Percentiles rank a stretch among this genome's conserved stretches.
These are phyloP conservation scores for Quadroppia sp. DNA, from an alignment of 2,888 invertebrate genomes.

Conservation along the genomic window DNA sequence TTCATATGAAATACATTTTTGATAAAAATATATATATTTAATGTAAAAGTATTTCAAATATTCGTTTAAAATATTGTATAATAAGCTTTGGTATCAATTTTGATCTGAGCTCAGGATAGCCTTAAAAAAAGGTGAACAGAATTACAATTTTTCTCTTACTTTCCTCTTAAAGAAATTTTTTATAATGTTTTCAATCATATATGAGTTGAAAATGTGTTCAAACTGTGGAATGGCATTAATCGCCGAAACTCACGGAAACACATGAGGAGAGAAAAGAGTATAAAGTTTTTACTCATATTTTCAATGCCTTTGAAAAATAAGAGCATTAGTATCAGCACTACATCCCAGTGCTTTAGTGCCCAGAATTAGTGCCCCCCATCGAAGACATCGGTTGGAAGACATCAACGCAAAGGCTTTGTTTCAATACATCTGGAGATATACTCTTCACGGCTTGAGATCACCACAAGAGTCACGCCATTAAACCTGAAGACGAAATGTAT, in stretches of 20 bases:
- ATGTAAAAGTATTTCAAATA: not conserved
- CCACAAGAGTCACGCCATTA: constrained; percentile 32
- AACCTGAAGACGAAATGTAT: constrained; percentile 1
- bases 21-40: not conserved
- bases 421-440: not conserved
- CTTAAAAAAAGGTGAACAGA: constrained; percentile 1
- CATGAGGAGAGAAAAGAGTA: not conserved
- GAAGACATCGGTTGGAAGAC: constrained; percentile 1
- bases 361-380: not conserved
- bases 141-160: constrained; percentile 19
- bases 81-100: constrained; percentile 24
- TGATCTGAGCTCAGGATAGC: not conserved
- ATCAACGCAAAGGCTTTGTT: not conserved
- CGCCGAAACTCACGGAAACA: constrained; percentile 6
- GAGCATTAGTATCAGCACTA: not conserved
- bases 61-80: constrained; percentile 13
- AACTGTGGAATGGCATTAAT: constrained; percentile 6
- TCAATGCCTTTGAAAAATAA: not conserved
- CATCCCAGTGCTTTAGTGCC: not conserved
- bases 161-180: not conserved
- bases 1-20: not conserved
- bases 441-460: constrained; percentile 23
- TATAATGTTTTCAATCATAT: constrained; percentile 13
- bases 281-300: constrained; percentile 24
- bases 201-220: not conserved